These are phyloP conservation scores for Geotrypetes seraphini DNA, from an alignment of 2,797 vertebrate species.

Conservation along the genomic window DNA sequence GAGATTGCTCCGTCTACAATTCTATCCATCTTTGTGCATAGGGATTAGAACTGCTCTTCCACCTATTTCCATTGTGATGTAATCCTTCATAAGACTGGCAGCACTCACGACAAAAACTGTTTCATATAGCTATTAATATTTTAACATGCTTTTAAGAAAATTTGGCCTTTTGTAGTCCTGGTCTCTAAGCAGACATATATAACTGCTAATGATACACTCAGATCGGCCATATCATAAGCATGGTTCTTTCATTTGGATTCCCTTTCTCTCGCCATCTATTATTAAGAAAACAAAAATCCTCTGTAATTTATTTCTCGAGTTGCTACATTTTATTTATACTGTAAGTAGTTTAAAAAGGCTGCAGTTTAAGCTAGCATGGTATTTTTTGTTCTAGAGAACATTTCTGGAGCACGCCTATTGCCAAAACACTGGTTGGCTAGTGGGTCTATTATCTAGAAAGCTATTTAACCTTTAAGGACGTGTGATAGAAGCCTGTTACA, in stretches of 20 bases:
- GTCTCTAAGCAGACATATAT: conserved; percentile 48
- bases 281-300: conserved; percentile 27
- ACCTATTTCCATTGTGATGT: conserved; percentile 40
- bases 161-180: conserved; percentile 51
- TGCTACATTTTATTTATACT: conserved; percentile 9
- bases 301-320: conserved; percentile 31
- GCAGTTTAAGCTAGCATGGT: rapidly evolving
- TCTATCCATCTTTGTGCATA: no score
- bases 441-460: background rate
- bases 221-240: conserved; percentile 18
- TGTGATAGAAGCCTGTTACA: background rate
- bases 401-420: background rate
- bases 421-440: no score
- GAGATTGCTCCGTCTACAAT: no score
- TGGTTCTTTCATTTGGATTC: conserved; percentile 34
- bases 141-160: conserved; percentile 76
- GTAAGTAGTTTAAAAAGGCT: conserved; percentile 1
- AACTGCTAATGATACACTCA: conserved; percentile 44
- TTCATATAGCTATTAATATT: conserved; percentile 72
- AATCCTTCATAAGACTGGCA: conserved; percentile 43
- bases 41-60: no score
- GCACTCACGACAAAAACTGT: conserved; percentile 39
- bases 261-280: conserved; percentile 46
- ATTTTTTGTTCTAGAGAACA: background rate
- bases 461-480: background rate